phyloP scores from a whole-genome alignment of 2,113 vertebrate genomes.

The Phalacrocorax aristotelis region DNA sequence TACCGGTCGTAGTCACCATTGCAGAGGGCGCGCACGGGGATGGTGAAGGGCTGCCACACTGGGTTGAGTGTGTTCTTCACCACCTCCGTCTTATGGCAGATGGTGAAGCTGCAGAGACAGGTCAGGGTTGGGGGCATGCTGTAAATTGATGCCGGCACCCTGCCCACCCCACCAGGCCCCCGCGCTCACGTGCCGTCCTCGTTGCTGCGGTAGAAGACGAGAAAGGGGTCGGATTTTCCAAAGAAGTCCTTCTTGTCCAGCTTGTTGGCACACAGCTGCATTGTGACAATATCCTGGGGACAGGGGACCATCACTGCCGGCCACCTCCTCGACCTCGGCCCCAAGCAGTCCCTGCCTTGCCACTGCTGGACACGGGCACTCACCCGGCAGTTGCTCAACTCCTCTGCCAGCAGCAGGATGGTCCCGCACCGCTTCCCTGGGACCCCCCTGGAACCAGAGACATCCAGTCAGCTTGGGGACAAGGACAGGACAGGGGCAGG shows the following conservation, averaged over 20 bases:
- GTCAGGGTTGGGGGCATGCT: rapidly evolving
- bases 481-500: not conserved
- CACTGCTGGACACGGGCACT: not conserved
- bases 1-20: slow-evolving; percentile 97
- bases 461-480: not conserved
- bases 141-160: rapidly evolving
- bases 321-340: not conserved
- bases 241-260: slow-evolving; percentile 99
- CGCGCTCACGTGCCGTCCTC: slow-evolving; percentile 95
- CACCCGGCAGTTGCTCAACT: slow-evolving; percentile 86
- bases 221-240: slow-evolving; percentile 96
- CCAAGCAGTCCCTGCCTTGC: not conserved
- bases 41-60: slow-evolving; percentile 96
- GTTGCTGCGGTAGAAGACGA: slow-evolving; percentile 97
- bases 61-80: slow-evolving; percentile 97
- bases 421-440: slow-evolving; percentile 84
- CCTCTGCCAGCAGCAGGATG: slow-evolving; percentile 80
- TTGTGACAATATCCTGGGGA: slow-evolving; percentile 90
- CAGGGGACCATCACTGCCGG: not conserved
- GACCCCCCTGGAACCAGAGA: slow-evolving; percentile 74
- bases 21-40: slow-evolving; percentile 93
- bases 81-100: slow-evolving; percentile 93
- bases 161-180: not conserved
- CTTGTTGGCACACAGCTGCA: slow-evolving; percentile 98
- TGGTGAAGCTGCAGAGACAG: slow-evolving; percentile 82